A percentile compares a stretch with the other conserved stretches of the same genome.
Conservation (phyloP, 2,888 invertebrate genomes). For the Epinotia ramella region DNA sequence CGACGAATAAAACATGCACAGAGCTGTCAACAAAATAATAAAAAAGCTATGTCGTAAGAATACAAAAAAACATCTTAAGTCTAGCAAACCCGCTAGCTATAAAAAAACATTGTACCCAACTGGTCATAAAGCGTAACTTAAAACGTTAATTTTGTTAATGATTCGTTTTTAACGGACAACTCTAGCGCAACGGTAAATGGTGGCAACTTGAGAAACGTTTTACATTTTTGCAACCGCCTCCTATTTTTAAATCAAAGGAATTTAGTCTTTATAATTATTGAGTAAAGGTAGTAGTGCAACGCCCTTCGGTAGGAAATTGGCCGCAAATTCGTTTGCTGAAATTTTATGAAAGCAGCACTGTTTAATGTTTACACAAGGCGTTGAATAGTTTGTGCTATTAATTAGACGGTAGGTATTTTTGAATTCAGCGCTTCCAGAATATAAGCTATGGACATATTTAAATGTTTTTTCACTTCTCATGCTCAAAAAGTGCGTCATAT, state of each 20-base stretch:
- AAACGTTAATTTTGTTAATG: conserved; percentile 50
- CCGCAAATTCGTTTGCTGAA: conserved; percentile 45
- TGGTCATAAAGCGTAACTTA: conserved; percentile 48
- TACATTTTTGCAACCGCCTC: conserved; percentile 21
- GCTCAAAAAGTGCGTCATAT: too few species aligned
- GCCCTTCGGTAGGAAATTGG: conserved; percentile 27
- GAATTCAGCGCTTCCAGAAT: conserved; percentile 48
- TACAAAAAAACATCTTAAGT: conserved; percentile 41
- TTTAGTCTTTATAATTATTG: not conserved
- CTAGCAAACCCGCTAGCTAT: conserved; percentile 33
- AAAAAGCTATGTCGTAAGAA: conserved; percentile 39
- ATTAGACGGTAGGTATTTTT: conserved; percentile 51
- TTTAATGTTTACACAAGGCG: conserved; percentile 53
- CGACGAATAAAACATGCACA: conserved; percentile 34
- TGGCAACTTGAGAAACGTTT: conserved; percentile 27
- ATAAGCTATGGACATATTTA: conserved; percentile 21
- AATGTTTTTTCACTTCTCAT: too few species aligned
- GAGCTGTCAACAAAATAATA: conserved; percentile 45
- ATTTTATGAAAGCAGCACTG: conserved; percentile 59
- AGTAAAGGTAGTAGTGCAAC: conserved; percentile 1
- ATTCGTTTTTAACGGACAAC: conserved; percentile 48
- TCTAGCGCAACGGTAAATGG: conserved; percentile 42
- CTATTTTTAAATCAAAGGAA: not conserved
- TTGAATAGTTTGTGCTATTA: conserved; percentile 52
- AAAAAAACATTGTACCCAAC: conserved; percentile 47